Base-by-base conservation (phyloP, 1,140 invertebrate genomes). In the Nixonia krombeini region DNA sequence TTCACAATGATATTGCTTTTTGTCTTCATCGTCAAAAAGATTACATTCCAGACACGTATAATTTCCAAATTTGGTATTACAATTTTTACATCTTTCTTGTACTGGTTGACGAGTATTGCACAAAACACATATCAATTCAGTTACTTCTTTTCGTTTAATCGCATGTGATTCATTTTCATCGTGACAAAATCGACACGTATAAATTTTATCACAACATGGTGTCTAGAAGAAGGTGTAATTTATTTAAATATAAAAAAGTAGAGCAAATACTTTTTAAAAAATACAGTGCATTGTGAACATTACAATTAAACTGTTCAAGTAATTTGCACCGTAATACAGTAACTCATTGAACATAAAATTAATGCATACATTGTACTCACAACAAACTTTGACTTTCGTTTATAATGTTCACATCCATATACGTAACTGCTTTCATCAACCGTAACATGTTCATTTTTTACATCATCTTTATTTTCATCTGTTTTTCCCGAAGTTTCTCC, bases 21-120 rank as follows among this genome's bases (percentile, higher is more conserved):
- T 95, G 69, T 95, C 93, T 51, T 93, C 91, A 76, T 96, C 93
- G 76, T 96, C 94, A 79, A 93, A 96, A n/a, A 96, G 84, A 81
- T 93, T 93, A 82, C 94, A 96, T 49, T 94, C 90, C 3, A 90
- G 83, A 74, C 94, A 96, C 42, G 91, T 94, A 82, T 96, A 96
- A 89, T 93, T 93, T 63, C 92, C 93, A 86, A 94, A 94, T 18
- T 88, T 83, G 12, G 91, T 89, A 15, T 90, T 88, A 72, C 92
- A 93, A 31, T 90, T 92, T 65, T 90, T 86, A 77, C 93, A 94
- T 45, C 89, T 89, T 1, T 90, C 89, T 73, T 92, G 90, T 3
- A 95, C 93, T 42, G 91, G 89, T 75, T 96, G 94, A 62, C 90
- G 82, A n/a, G 88, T 91, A 49, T 91, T 90, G 83, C 94, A 96